Evolutionary conservation across 2,113 vertebrate species (phyloP).

Genomic region (Microtus pennsylvanicus): DNA sequence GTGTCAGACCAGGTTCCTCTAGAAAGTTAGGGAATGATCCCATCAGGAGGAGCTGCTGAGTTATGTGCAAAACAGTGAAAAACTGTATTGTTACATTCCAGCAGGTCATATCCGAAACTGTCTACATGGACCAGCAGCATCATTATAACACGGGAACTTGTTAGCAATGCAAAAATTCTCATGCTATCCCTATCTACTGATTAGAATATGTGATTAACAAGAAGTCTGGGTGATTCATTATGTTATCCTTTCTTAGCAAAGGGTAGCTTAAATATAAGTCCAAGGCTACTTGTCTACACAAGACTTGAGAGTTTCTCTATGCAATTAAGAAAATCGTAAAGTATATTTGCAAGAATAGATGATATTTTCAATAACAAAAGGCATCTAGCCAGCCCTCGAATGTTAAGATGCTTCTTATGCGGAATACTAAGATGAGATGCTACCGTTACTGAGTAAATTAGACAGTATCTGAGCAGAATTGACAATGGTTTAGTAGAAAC

Average conservation of each 20-base stretch:
- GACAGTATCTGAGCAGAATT: neutral
- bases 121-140: neutral
- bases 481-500: neutral
- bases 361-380: neutral
- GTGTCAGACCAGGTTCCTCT: neutral
- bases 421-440: neutral
- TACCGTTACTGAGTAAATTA: neutral
- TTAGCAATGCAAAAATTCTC: conserved; percentile 9
- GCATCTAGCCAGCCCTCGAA: neutral
- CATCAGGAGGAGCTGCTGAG: neutral
- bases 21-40: neutral
- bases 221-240: neutral
- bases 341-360: neutral
- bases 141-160: neutral
- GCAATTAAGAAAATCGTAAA: conserved; percentile 20
- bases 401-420: neutral
- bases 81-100: neutral
- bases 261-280: neutral
- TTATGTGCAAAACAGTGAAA: neutral
- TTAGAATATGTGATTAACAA: conserved; percentile 30
- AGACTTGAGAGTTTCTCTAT: neutral
- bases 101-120: neutral
- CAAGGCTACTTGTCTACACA: neutral
- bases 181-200: neutral
- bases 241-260: neutral